These are phyloP conservation scores for Bombus impatiens DNA, from an alignment of 1,140 invertebrate species.

Conservation along the genomic window DNA sequence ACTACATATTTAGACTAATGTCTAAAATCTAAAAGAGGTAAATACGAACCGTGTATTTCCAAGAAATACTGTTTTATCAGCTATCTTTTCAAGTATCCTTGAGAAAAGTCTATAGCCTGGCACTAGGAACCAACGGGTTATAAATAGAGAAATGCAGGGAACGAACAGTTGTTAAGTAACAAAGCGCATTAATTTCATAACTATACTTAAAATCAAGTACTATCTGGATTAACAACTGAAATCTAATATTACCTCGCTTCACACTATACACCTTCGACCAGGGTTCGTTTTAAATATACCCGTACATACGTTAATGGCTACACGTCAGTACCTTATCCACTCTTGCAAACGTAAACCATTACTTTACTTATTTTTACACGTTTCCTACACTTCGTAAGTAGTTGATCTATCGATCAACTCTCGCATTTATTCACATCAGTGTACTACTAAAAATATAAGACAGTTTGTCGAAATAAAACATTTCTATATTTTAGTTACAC, in stretches of 20 bases:
- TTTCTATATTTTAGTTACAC: too few relatives aligned
- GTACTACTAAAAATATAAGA: too few relatives aligned
- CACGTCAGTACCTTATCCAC: too few relatives aligned
- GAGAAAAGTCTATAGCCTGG: neutral
- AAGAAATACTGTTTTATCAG: neutral
- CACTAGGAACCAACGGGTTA: neutral
- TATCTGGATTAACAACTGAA: neutral
- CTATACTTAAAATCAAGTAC: neutral
- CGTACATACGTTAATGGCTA: too few relatives aligned
- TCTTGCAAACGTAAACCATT: too few relatives aligned
- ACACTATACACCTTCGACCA: neutral
- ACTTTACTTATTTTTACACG: too few relatives aligned
- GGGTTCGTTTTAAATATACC: neutral
- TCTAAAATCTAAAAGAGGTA: too few relatives aligned
- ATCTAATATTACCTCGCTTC: neutral
- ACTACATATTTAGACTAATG: neutral
- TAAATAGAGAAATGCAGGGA: neutral
- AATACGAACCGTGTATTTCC: neutral
- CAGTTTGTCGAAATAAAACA: too few relatives aligned
- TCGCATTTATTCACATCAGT: too few relatives aligned
- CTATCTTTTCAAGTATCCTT: neutral
- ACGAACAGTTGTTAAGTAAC: slow-evolving; percentile 14
- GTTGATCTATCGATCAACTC: too few relatives aligned
- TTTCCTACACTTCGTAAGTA: too few relatives aligned
- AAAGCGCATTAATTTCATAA: neutral